Evolutionary conservation across 2,888 invertebrate species (phyloP).

Genomic region (Agrochola circellaris): DNA sequence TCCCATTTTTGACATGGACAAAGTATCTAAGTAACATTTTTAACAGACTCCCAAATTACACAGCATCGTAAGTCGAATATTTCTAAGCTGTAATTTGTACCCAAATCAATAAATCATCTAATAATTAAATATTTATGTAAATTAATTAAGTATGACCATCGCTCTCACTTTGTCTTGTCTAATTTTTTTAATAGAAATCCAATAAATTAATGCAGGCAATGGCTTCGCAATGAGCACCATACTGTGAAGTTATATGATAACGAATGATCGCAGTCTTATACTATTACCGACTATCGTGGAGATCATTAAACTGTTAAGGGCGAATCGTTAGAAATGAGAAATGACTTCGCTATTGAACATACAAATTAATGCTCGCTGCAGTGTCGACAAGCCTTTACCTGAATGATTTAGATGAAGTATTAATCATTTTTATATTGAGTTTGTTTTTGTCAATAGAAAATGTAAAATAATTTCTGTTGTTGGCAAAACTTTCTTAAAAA

Average conservation of each 20-base stretch:
- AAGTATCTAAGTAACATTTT: background rate
- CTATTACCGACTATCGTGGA: conserved; percentile 79
- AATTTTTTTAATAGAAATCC: conserved; percentile 62
- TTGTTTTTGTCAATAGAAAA: background rate
- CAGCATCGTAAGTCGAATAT: background rate
- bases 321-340: conserved; percentile 77
- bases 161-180: conserved; percentile 55
- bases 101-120: conserved; percentile 24
- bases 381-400: conserved; percentile 59
- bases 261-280: conserved; percentile 75
- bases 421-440: conserved; percentile 7
- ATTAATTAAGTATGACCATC: conserved; percentile 59
- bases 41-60: conserved; percentile 22
- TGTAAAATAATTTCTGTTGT: background rate
- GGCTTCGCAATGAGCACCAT: conserved; percentile 76
- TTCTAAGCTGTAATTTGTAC: conserved; percentile 31
- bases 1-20: background rate
- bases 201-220: conserved; percentile 73
- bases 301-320: conserved; percentile 75
- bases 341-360: conserved; percentile 71
- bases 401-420: conserved; percentile 54
- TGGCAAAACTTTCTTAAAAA: background rate
- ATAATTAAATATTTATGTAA: conserved; percentile 47
- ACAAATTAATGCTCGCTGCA: conserved; percentile 69
- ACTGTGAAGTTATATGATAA: conserved; percentile 79